phyloP scores from a whole-genome alignment of 2,797 vertebrate genomes.

The Merluccius polli region DNA sequence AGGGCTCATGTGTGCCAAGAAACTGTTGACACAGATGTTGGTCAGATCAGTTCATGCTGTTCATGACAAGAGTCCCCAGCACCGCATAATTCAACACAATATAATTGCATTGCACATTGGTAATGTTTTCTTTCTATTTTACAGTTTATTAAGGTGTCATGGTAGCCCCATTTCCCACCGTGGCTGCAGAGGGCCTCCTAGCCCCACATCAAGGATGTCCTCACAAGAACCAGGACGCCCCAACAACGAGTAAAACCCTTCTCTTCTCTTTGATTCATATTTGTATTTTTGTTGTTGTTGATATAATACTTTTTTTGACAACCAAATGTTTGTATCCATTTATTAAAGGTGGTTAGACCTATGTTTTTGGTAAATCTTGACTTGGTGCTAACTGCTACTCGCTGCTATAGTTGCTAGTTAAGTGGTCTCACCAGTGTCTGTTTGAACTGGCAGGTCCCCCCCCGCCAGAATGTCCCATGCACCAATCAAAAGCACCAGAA shows the following conservation, averaged over 20 bases:
- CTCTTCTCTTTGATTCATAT: background rate
- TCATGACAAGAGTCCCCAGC: too few relatives aligned
- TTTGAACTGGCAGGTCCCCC: conserved; percentile 29
- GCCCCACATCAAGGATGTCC: conserved; percentile 5
- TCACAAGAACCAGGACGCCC: background rate
- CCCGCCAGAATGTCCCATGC: conserved; percentile 5
- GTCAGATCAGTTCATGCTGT: background rate
- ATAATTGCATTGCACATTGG: too few relatives aligned
- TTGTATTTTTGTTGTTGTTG: background rate
- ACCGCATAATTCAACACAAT: too few relatives aligned
- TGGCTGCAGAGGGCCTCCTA: conserved; percentile 2
- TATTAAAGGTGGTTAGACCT: background rate
- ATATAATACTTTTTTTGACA: background rate
- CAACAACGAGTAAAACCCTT: background rate
- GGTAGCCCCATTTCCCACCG: background rate
- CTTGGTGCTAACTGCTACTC: background rate
- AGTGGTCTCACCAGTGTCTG: background rate
- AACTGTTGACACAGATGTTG: background rate
- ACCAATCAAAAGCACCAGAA: background rate
- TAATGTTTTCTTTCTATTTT: background rate
- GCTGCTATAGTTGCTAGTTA: background rate
- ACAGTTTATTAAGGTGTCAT: background rate
- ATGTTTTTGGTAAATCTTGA: background rate
- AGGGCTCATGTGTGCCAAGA: background rate
- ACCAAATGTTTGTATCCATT: background rate